These are phyloP conservation scores for Vipera ursinii DNA, from an alignment of 2,797 vertebrate genomes.

Conservation along the genomic window DNA sequence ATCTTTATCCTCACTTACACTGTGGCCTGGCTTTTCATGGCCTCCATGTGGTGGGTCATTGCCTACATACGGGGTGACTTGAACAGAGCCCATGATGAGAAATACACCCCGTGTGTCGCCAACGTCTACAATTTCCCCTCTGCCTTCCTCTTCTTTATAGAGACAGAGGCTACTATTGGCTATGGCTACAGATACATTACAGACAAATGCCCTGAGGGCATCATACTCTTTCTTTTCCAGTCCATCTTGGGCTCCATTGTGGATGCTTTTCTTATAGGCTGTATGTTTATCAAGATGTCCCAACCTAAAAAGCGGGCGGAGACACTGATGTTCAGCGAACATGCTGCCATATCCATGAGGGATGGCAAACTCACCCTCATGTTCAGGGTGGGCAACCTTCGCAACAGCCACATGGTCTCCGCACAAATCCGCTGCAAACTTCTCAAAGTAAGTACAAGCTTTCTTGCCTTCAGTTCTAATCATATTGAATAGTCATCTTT, in stretches of 20 bases:
- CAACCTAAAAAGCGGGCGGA: slow-evolving; percentile 98
- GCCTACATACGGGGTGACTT: slow-evolving; percentile 95
- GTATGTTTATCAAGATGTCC: slow-evolving; percentile 99
- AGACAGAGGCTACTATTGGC: slow-evolving; percentile 96
- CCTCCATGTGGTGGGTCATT: slow-evolving; percentile 98
- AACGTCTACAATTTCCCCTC: slow-evolving; percentile 99
- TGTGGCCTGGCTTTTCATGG: slow-evolving; percentile 98
- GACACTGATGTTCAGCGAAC: slow-evolving; percentile 97
- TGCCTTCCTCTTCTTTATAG: slow-evolving; percentile 97
- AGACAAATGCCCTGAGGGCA: slow-evolving; percentile 97
- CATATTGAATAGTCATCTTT: background rate
- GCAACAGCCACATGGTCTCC: slow-evolving; percentile 99
- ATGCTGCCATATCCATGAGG: slow-evolving; percentile 94
- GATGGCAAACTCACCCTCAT: slow-evolving; percentile 97
- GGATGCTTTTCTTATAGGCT: slow-evolving; percentile 96
- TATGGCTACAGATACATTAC: slow-evolving; percentile 98
- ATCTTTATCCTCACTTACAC: slow-evolving; percentile 98
- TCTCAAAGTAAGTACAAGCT: slow-evolving; percentile 86
- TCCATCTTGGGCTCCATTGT: slow-evolving; percentile 97
- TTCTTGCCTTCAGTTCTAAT: background rate
- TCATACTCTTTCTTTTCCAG: slow-evolving; percentile 98
- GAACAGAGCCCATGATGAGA: slow-evolving; percentile 87
- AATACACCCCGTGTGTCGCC: slow-evolving; percentile 97
- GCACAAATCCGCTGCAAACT: slow-evolving; percentile 99
- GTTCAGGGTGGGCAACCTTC: slow-evolving; percentile 98